Evolutionary conservation across 2,797 vertebrate genomes (phyloP).

Genomic region (Tolypeutes matacus): DNA sequence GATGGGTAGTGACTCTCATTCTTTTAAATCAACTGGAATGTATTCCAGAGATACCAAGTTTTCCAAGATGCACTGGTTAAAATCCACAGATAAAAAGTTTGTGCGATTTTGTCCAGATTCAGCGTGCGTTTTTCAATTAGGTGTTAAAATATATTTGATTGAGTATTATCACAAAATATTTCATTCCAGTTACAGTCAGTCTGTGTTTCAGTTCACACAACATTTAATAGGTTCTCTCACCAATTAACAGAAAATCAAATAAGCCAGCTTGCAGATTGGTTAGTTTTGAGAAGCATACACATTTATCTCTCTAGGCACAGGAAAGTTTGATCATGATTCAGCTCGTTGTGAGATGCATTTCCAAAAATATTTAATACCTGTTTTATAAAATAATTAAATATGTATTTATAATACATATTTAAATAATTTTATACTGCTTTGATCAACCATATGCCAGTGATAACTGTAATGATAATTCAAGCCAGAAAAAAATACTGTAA

Average conservation of each 20-base stretch:
- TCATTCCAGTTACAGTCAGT: background rate
- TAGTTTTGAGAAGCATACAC: background rate
- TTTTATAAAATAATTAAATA: background rate
- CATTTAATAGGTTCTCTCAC: background rate
- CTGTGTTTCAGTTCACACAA: background rate
- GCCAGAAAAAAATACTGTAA: background rate
- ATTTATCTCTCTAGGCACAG: background rate
- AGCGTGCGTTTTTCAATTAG: background rate
- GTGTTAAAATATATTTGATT: background rate
- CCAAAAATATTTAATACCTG: background rate
- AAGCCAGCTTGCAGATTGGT: background rate
- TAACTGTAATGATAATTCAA: background rate
- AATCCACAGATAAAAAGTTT: background rate
- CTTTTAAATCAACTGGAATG: background rate
- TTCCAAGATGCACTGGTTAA: background rate
- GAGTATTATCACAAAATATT: background rate
- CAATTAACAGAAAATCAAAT: background rate
- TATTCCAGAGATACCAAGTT: background rate
- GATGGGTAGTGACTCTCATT: background rate
- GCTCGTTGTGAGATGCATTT: background rate
- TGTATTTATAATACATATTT: background rate
- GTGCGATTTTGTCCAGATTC: background rate
- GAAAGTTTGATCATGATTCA: rapidly evolving
- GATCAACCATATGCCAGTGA: background rate
- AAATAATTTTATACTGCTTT: background rate